phyloP scores from a whole-genome alignment of 2,888 invertebrate genomes.

The Drosophila antonietae region DNA sequence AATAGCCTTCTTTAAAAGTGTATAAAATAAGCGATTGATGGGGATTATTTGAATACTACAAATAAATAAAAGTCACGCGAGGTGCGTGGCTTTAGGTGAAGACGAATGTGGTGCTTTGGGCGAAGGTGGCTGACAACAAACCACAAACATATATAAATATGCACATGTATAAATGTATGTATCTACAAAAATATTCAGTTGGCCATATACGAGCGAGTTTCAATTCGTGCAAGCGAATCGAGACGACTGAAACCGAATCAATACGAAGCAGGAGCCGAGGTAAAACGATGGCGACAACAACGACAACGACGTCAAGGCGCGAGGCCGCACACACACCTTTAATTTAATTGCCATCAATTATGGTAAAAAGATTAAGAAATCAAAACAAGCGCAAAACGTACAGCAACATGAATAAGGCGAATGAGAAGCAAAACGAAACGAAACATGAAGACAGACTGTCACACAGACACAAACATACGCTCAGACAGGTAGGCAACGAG shows the following conservation, averaged over 20 bases:
- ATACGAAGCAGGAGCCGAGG: constrained; percentile 38
- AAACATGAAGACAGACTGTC: constrained; percentile 36
- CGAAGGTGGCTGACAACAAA: constrained; percentile 25
- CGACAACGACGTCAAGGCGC: constrained; percentile 37
- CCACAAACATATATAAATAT: constrained; percentile 4
- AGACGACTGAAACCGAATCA: constrained; percentile 45
- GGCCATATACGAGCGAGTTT: constrained; percentile 34
- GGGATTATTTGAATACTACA: constrained; percentile 56
- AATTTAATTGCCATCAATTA: constrained; percentile 81
- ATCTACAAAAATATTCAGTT: constrained; percentile 31
- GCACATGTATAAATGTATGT: not conserved
- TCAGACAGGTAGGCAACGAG: constrained; percentile 34
- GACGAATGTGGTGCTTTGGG: constrained; percentile 4
- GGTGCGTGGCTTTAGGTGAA: constrained; percentile 33
- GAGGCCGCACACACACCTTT: constrained; percentile 75
- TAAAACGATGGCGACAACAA: constrained; percentile 42
- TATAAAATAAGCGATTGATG: constrained; percentile 50
- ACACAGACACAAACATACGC: constrained; percentile 19
- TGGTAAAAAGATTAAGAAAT: constrained; percentile 82
- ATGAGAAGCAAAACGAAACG: constrained; percentile 60
- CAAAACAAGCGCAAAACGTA: constrained; percentile 78
- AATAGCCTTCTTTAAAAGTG: not conserved
- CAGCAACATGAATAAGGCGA: constrained; percentile 70
- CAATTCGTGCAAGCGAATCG: constrained; percentile 32
- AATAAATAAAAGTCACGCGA: constrained; percentile 59